Conservation (phyloP, 2,113 vertebrate species). For the Opisthocomus hoazin region DNA sequence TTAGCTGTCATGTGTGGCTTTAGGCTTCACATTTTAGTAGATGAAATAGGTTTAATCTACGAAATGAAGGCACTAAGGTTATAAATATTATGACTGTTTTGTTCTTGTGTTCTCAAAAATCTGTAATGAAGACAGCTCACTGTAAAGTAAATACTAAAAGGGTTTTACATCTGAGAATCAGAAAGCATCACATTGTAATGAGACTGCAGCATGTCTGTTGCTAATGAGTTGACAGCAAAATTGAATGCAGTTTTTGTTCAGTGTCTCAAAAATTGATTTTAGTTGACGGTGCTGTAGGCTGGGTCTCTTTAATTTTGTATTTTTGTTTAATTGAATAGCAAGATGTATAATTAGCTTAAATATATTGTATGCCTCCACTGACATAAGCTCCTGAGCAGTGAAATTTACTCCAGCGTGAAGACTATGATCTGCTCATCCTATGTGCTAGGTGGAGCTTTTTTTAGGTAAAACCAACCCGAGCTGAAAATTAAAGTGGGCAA, state of each 20-base stretch:
- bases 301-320: background rate
- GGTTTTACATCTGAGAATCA: background rate
- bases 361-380: background rate
- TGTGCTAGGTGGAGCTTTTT: background rate
- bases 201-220: background rate
- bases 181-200: background rate
- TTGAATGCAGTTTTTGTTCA: background rate
- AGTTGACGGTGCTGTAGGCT: background rate
- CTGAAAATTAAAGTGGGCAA: background rate
- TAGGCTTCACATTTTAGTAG: background rate
- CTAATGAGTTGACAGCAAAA: background rate
- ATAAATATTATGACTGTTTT: background rate
- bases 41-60: background rate
- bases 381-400: background rate
- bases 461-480: background rate
- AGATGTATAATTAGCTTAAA: background rate
- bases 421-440: background rate
- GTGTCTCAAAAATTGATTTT: background rate
- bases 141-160: background rate
- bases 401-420: background rate
- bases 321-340: background rate
- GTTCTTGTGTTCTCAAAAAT: background rate
- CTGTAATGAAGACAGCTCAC: background rate
- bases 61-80: background rate
- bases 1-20: background rate